Base-by-base conservation (phyloP, 2,888 invertebrate species). In the Biston stratarius region DNA sequence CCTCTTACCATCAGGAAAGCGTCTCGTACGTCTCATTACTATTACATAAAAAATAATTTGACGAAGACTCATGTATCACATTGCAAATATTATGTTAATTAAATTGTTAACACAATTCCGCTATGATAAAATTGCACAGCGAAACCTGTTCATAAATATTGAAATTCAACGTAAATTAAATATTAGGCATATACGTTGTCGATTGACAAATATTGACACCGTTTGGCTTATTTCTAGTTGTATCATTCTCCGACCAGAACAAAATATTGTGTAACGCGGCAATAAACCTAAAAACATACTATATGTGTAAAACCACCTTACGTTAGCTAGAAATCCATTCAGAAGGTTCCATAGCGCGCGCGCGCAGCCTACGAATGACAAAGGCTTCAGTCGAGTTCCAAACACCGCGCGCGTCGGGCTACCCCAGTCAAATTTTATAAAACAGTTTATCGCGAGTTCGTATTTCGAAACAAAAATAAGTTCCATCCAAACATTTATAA, bases 361-460 rank as follows among this genome's bases (percentile, higher is more conserved):
- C 55, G 64, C 58, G 58, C 45, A 64, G 47, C 56, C 51, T 73
- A 71, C 64, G 64, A 52, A 45, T 57, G 38, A 36, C 24, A 11
- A 6, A 6, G 69, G 67, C 75, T 73, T 77, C 73, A 81, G 81
- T 81, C 72, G 67, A 65, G 71, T 71, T 70, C 67, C 15, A 72
- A 71, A 58, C 75, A 72, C 70, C 74, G 76, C 67, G 74, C 66
- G 10, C 55, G 72, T 58, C 74, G 72, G 75, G 72, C 73, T 76
- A 49, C 40, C 12, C 14, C 53, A 49, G 51, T 60, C 44, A 48
- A 51, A 47, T 14, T 52, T 59, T 9, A 57, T 10, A 56, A 56
- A 64, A 53, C n/a, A n/a, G n/a, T 38, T 45, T 64, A 60, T 49
- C 69, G 72, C 72, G 72, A 74, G 69, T 70, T 62, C 49, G 33